A percentile compares a stretch with the other conserved stretches of the same genome.
Conservation (phyloP, 2,888 invertebrate genomes). For the Acrocyrtus sp. region DNA sequence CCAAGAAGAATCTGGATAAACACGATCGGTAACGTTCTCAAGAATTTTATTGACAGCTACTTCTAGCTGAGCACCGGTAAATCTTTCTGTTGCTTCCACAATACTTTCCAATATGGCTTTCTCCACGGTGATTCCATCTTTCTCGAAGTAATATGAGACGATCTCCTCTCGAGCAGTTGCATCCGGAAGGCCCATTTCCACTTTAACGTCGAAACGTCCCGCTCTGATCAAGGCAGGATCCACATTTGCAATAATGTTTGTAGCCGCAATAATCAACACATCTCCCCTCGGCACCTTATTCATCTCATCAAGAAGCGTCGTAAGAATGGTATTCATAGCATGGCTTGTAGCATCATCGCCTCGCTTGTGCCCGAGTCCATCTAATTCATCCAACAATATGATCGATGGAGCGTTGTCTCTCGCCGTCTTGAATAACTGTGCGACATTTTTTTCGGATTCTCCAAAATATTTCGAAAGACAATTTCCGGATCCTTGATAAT, state of each 20-base stretch:
- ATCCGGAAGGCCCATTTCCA: constrained; percentile 7
- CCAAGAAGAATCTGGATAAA: background rate
- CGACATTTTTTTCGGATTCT: constrained; percentile 2
- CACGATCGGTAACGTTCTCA: background rate
- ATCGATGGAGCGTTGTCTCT: background rate
- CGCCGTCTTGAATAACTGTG: constrained; percentile 1
- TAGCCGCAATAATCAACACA: constrained; percentile 12
- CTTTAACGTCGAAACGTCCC: constrained; percentile 2
- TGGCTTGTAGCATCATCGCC: background rate
- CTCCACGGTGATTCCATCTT: background rate
- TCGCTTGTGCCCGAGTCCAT: constrained; percentile 3
- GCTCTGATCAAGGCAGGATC: constrained; percentile 9
- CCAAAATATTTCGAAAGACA: constrained; percentile 10
- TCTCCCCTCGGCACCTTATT: background rate
- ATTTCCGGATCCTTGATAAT: background rate
- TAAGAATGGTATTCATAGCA: background rate
- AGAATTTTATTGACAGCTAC: background rate
- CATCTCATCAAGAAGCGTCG: constrained; percentile 4
- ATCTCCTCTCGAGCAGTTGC: background rate
- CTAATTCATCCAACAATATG: constrained; percentile 21
- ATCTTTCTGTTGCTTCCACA: background rate
- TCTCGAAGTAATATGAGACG: background rate
- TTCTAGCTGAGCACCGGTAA: background rate
- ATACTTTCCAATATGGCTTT: background rate
- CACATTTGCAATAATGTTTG: background rate